Conservation (phyloP, 2,797 vertebrate genomes). For the Sarcophilus harrisii region DNA sequence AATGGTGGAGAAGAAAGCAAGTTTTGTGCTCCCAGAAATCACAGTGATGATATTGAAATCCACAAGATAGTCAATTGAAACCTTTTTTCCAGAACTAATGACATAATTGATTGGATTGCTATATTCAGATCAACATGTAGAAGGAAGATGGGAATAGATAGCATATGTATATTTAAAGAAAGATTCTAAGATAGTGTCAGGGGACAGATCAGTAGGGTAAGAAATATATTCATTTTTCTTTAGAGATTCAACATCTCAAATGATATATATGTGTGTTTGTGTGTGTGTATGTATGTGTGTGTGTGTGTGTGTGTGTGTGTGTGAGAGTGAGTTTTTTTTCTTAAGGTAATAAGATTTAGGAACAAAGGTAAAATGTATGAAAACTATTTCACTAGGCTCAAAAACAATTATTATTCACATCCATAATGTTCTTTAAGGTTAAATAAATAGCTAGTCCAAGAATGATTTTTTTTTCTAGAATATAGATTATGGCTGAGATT, state of each 20-base stretch:
- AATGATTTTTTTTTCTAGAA: background rate
- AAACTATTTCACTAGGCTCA: background rate
- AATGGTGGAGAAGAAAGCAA: background rate
- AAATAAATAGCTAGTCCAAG: background rate
- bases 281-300: too few relatives aligned
- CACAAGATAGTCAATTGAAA: background rate
- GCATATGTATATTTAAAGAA: background rate
- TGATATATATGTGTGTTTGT: background rate
- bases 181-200: background rate
- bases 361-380: background rate
- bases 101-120: background rate
- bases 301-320: background rate
- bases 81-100: background rate
- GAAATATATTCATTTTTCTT: background rate
- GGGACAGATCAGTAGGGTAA: background rate
- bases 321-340: too few relatives aligned
- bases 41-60: background rate
- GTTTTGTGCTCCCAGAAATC: background rate
- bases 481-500: background rate
- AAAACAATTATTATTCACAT: background rate
- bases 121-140: background rate
- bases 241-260: background rate
- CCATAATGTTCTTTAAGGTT: background rate
- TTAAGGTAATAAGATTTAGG: background rate
- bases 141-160: background rate